phyloP scores from a whole-genome alignment of 1,140 invertebrate genomes.

The Holotrichia oblita region DNA sequence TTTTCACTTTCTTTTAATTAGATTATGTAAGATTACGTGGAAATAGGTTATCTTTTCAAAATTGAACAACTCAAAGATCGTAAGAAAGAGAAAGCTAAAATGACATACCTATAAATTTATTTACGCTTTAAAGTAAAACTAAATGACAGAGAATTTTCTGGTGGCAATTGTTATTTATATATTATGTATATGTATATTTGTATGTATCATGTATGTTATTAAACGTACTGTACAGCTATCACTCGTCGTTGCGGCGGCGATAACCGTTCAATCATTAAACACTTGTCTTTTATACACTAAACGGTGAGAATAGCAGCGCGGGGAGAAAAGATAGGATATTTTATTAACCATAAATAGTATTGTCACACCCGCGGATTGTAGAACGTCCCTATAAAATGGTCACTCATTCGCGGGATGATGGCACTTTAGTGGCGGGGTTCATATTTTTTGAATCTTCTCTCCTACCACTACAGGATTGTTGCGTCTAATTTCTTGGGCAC shows the following conservation, averaged over 20 bases:
- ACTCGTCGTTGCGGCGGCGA: conserved; percentile 42
- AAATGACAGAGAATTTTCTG: conserved; percentile 50
- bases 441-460: conserved; percentile 99
- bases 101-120: conserved; percentile 55
- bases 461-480: conserved; percentile 99
- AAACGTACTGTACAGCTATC: conserved; percentile 46
- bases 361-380: conserved; percentile 29
- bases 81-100: conserved; percentile 52
- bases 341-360: conserved; percentile 38
- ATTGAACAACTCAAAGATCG: conserved; percentile 24
- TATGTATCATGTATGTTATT: conserved; percentile 30
- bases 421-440: conserved; percentile 66
- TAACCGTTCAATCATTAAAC: conserved; percentile 44
- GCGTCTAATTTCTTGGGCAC: conserved; percentile 98
- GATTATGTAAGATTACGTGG: no score
- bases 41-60: conserved; percentile 25
- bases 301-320: conserved; percentile 35
- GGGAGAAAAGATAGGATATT: conserved; percentile 30
- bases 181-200: conserved; percentile 26
- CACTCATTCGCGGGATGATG: conserved; percentile 46
- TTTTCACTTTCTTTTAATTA: no score
- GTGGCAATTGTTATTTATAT: conserved; percentile 52
- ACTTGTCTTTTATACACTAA: conserved; percentile 44
- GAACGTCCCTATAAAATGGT: conserved; percentile 40
- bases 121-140: conserved; percentile 46